Percentiles rank a stretch among this genome's conserved stretches.
phyloP scores from a whole-genome alignment of 2,113 vertebrate species.

The Nansenia antarctica region DNA sequence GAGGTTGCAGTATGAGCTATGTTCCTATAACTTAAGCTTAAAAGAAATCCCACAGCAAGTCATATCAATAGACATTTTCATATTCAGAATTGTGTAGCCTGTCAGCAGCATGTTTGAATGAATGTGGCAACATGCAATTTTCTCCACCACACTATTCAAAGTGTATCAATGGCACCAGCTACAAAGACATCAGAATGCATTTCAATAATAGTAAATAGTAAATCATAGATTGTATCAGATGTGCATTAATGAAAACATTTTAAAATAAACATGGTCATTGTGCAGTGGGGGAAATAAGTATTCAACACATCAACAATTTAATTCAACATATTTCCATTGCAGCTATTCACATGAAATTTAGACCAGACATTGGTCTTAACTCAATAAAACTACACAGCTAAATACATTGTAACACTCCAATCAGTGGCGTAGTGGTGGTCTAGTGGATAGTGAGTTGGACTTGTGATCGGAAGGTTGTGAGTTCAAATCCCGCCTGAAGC shows the following conservation, averaged over 20 bases:
- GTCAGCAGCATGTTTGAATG: slow-evolving; percentile 18
- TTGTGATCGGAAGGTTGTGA: too few species aligned
- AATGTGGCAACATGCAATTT: slow-evolving; percentile 44
- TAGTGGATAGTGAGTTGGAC: too few species aligned
- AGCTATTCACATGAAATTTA: too few species aligned
- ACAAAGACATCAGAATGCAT: background rate
- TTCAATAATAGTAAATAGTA: background rate
- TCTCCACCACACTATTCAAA: slow-evolving; percentile 24
- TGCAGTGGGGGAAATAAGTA: too few species aligned
- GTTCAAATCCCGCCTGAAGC: too few species aligned
- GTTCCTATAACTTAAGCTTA: background rate
- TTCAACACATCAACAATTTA: too few species aligned
- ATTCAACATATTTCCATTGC: too few species aligned
- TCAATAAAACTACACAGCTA: too few species aligned
- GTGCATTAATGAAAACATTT: slow-evolving; percentile 51
- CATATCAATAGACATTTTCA: slow-evolving; percentile 29
- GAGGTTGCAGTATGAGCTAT: background rate
- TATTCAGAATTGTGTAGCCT: slow-evolving; percentile 28
- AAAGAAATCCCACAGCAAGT: slow-evolving; percentile 1
- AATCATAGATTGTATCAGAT: slow-evolving; percentile 24
- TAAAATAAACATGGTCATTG: slow-evolving; percentile 51
- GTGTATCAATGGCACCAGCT: slow-evolving; percentile 15
- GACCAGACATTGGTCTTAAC: too few species aligned
- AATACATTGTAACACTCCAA: too few species aligned
- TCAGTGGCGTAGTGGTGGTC: too few species aligned